Base-by-base conservation (phyloP, 1,140 invertebrate genomes). In the Bombus haemorrhoidalis region DNA sequence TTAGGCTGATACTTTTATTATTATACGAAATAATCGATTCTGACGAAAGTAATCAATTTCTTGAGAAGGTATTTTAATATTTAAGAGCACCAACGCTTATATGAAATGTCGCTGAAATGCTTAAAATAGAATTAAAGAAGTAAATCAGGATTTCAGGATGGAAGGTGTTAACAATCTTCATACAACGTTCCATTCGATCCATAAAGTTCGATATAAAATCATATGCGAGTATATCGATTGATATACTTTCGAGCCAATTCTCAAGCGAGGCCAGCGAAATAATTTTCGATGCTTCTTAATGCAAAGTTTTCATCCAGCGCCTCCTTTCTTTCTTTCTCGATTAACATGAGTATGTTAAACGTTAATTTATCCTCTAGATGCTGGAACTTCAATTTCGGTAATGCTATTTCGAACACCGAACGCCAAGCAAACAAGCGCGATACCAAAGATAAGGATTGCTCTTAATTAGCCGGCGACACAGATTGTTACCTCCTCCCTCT, bases 391-490 rank as follows among this genome's bases (percentile, higher is more conserved):
- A 41, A 64, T 77, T 77, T 64, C n/a, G 75, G 37, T 64, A 64
- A 77, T 64, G 59, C 53, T 28, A 4, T 25, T 39, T 77, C 57
- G 25, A 69, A 66, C 41, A 25, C 22, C n/a, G 37, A 37, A 34
- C 32, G 12, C 28, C n/a, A 57, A 28, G 34, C 71, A 47, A 82
- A 82, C 68, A 72, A 8, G n/a, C 81, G 74, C 64, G 82, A 78
- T 83, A 83, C 37, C 82, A 68, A 78, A 69, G 82, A 83, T 83
- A 83, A 83, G 74, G 82, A 78, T 78, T 83, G 82, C 82, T 83
- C 82, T 83, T 83, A 83, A 83, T 83, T 83, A 83, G n/a, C 37
- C 47, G 25, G 74, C 82, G 82, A 78, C 82, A 83, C 74, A 83
- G 74, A 83, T 83, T 62, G 72, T 57, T 64, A 34, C 64, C 39